Evolutionary conservation across 2,113 vertebrate genomes (phyloP).

Genomic region (Anarhynchus alexandrinus): DNA sequence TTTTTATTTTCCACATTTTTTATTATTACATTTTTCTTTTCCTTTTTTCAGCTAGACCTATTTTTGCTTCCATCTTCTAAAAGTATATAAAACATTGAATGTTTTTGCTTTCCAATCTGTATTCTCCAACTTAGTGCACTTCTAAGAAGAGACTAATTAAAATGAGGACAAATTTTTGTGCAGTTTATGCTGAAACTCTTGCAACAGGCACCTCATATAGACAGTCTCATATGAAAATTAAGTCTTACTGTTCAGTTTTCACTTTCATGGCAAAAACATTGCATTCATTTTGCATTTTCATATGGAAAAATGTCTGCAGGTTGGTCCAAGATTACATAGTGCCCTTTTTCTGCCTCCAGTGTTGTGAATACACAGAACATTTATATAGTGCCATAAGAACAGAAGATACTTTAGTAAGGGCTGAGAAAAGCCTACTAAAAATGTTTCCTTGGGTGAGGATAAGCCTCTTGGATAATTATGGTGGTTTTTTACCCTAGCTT

Average conservation of each 20-base stretch:
- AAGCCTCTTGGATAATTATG: background rate
- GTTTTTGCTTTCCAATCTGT: background rate
- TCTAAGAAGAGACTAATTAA: background rate
- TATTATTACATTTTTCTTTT: background rate
- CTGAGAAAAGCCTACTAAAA: constrained; percentile 34
- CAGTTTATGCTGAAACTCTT: background rate
- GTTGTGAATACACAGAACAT: background rate
- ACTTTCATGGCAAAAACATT: background rate
- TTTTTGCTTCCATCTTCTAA: background rate
- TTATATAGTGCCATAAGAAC: background rate
- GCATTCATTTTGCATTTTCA: background rate
- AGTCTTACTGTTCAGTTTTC: background rate
- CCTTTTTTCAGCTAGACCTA: background rate
- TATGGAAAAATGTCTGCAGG: background rate
- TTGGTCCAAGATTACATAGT: background rate
- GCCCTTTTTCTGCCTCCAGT: background rate
- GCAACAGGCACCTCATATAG: background rate
- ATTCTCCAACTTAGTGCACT: background rate
- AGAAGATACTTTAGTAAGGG: background rate
- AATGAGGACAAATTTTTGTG: background rate
- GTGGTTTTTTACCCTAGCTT: background rate
- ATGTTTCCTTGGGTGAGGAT: constrained; percentile 19
- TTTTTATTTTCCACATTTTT: background rate
- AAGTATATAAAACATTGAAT: background rate
- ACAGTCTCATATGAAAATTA: background rate